A percentile compares a stretch with the other conserved stretches of the same genome.
phyloP scores from a whole-genome alignment of 2,888 invertebrate species.

The Nipponacmea schrenckii region DNA sequence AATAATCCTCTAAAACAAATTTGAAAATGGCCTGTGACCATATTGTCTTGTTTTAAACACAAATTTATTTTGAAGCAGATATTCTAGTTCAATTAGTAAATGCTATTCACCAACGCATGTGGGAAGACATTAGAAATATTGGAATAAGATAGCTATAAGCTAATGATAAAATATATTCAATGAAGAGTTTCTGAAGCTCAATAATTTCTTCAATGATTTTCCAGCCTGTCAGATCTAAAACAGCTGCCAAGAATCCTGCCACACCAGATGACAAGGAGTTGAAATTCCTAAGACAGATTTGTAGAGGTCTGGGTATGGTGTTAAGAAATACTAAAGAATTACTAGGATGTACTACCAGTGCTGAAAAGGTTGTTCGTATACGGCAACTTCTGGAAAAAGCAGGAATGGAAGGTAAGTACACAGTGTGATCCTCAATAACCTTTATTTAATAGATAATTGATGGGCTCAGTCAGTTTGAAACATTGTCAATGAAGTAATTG shows the following conservation, averaged over 20 bases:
- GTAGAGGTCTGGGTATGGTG: conserved; percentile 31
- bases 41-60: too few relatives aligned
- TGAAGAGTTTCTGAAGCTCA: too few relatives aligned
- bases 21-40: too few relatives aligned
- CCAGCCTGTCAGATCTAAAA: background rate
- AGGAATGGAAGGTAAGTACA: conserved; percentile 35
- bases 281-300: conserved; percentile 30
- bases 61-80: too few relatives aligned
- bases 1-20: too few relatives aligned
- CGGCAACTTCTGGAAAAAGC: conserved; percentile 26
- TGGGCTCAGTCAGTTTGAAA: background rate
- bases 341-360: conserved; percentile 30
- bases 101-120: too few relatives aligned
- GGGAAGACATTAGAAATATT: too few relatives aligned
- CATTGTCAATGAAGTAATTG: background rate
- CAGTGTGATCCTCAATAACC: background rate
- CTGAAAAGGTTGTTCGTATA: conserved; percentile 29
- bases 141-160: too few relatives aligned
- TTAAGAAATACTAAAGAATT: conserved; percentile 29
- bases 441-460: background rate
- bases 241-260: background rate
- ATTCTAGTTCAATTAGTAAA: too few relatives aligned
- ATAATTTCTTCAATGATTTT: too few relatives aligned
- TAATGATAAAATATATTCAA: too few relatives aligned
- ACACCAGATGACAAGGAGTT: conserved; percentile 8